phyloP scores from a whole-genome alignment of 1,140 invertebrate species.

The Leptinotarsa undecemlineata region DNA sequence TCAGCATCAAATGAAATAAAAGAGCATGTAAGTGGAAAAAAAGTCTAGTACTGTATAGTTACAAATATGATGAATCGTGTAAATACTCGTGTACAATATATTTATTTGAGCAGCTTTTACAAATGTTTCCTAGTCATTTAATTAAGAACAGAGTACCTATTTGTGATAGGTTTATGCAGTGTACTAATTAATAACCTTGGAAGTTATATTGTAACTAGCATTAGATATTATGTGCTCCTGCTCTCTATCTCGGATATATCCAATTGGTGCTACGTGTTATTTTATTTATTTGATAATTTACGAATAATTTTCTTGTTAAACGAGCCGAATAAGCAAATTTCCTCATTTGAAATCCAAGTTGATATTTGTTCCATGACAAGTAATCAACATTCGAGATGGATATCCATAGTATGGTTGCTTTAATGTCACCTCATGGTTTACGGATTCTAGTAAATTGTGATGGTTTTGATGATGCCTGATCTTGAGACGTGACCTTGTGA shows the following conservation, averaged over 20 bases:
- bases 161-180: not conserved
- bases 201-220: not conserved
- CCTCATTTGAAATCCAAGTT: conserved; percentile 8
- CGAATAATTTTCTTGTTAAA: not conserved
- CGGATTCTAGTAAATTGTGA: conserved; percentile 51
- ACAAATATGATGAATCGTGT: not conserved
- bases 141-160: conserved; percentile 7
- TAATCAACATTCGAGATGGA: not conserved
- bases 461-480: conserved; percentile 48
- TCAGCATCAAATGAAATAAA: too few species aligned
- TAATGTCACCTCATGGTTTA: conserved; percentile 51
- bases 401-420: conserved; percentile 13
- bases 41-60: not conserved
- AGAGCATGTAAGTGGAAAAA: too few species aligned
- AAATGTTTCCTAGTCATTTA: conserved; percentile 14
- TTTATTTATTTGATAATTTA: conserved; percentile 8
- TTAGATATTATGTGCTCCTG: conserved; percentile 7
- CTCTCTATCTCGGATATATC: conserved; percentile 9
- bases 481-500: conserved; percentile 4
- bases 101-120: conserved; percentile 17
- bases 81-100: not conserved
- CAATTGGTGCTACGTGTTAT: conserved; percentile 7
- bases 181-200: not conserved
- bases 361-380: not conserved
- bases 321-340: not conserved